Base-by-base conservation (phyloP, 2,888 invertebrate genomes). In the Scelioninae gen. 1 region DNA sequence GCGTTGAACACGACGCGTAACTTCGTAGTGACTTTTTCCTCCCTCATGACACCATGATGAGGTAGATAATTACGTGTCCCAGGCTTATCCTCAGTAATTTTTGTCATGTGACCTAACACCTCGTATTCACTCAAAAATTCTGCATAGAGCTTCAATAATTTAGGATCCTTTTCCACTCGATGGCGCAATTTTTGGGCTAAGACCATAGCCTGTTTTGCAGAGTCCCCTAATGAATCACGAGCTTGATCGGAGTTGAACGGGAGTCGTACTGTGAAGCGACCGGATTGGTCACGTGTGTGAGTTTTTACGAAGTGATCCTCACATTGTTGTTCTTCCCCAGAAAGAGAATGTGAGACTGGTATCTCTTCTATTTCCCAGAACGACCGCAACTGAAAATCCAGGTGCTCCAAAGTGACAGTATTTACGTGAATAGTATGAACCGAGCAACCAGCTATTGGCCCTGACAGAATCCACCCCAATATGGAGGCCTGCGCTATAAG, bases 1-100 rank as follows among this genome's bases (percentile, higher is more conserved):
- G 51, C 68, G 29, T 68, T 68, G 10, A 56, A 55, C 0, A 66
- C 66, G 5, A 66, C 38, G 16, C 66, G 38, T 1, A 53, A 5
- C 15, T 62, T 62, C 6, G 62, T 51, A 0, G 49, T 51, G 0
- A 23, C 2, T 7, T 45, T 68, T 4, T 45, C 55, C 5, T 55
- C 56, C 4, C 56, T 16, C 0, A 43, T 9, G 6, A 68, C 68
- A 0, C 40, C 45, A 23, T 66, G 66, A 31, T 66, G 53, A 15
- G 66, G 66, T 0, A 66, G 53, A 13, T 10, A 66, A 11, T n/a
- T n/a, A n/a, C n/a, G n/a, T n/a, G n/a, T n/a, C n/a, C n/a, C n/a
- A n/a, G n/a, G n/a, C n/a, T n/a, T n/a, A n/a, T n/a, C n/a, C n/a
- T n/a, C n/a, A n/a, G n/a, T n/a, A n/a, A n/a, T n/a, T n/a, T n/a